Evolutionary conservation across 2,113 vertebrate species (phyloP), one percentile per base, ranked within the genome.

Genomic region (Alethe diademata): DNA sequence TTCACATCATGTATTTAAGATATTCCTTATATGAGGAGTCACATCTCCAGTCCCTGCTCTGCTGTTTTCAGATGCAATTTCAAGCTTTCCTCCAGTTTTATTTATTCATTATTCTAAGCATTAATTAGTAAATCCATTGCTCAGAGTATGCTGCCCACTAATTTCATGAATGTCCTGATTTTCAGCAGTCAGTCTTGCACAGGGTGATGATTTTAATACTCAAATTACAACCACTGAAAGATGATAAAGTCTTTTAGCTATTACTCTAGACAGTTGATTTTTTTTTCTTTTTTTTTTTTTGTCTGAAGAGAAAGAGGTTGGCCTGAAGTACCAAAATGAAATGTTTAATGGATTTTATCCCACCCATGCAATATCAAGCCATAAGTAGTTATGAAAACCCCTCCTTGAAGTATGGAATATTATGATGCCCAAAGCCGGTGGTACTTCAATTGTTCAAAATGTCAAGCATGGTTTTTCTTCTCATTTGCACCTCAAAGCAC

Each of bases 21-120:
- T 0, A 3, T 36, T 48, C 8, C 19, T 78, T 54, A 45, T 23
- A 50, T 0, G 0, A 90, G 51, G 8, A 58, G 14, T 24, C 4
- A 2, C 45, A 29, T 14, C 56, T 81, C 13, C 28, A 20, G 8
- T 58, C 9, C 29, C 66, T 66, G 25, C 18, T 45, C 18, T 38
- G 11, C 8, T 73, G 29, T 9, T 83, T 86, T 70, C 54, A 35
- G 19, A 13, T 62, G 33, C 16, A 71, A 22, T 17, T 23, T 33
- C 19, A 22, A 62, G 10, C 9, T 62, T 61, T 70, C 48, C 14
- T 42, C 15, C 45, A 38, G 20, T 38, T 88, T 75, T 24, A 24
- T 58, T 51, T 29, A 14, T 48, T 67, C 5, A 20, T 47, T 70
- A 42, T 69, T 43, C 16, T 25, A 40, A 60, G 12, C 50, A 61